These are phyloP conservation scores for Mesaphorura yosii DNA, from an alignment of 1,140 invertebrate genomes.

Conservation along the genomic window DNA sequence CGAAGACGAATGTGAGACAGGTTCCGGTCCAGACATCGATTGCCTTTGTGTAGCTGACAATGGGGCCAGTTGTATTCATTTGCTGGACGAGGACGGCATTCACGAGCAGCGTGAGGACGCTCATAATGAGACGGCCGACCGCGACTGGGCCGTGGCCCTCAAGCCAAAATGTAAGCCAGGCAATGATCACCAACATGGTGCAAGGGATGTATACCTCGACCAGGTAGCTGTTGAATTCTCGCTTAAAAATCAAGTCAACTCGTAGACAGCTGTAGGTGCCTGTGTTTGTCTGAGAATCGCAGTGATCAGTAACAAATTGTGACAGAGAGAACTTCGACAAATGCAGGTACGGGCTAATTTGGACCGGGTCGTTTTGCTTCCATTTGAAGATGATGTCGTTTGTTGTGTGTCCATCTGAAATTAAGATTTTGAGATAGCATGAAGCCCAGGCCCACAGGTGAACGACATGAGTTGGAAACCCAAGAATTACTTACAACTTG, in stretches of 20 bases:
- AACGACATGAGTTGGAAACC: no score
- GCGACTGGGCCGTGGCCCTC: background rate
- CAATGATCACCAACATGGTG: no score
- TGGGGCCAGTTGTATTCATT: background rate
- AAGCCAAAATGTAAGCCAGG: constrained; percentile 1
- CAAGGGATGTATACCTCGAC: no score
- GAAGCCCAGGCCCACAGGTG: background rate
- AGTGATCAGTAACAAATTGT: constrained; percentile 38
- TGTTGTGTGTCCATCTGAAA: constrained; percentile 36
- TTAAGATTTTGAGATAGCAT: background rate
- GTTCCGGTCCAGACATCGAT: constrained; percentile 48
- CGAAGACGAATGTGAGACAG: constrained; percentile 47
- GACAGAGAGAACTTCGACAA: constrained; percentile 38
- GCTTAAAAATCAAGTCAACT: no score
- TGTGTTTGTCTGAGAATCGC: constrained; percentile 41
- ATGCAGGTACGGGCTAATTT: constrained; percentile 34
- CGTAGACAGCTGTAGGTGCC: constrained; percentile 46
- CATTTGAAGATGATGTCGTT: constrained; percentile 36
- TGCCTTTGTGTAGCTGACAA: constrained; percentile 33
- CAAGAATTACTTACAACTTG: constrained; percentile 38
- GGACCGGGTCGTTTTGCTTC: constrained; percentile 36
- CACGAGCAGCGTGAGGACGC: constrained; percentile 30
- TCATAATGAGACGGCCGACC: background rate
- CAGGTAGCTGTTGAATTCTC: background rate
- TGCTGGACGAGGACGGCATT: constrained; percentile 35